Evolutionary conservation across 2,797 vertebrate species (phyloP).

Genomic region (Emys orbicularis): DNA sequence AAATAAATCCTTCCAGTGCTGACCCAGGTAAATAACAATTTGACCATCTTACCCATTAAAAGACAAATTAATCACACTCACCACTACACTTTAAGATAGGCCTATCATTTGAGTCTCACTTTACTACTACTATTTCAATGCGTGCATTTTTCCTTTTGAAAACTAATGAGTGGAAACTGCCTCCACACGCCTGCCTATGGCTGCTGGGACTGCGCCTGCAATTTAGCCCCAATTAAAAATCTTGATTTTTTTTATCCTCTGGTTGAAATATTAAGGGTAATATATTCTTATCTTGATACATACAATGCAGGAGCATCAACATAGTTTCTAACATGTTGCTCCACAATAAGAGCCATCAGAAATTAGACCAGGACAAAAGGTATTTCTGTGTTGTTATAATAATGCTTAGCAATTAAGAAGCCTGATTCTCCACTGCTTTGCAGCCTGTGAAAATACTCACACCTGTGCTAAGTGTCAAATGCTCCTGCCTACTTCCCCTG

Average conservation of each 20-base stretch:
- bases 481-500: not conserved
- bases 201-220: not conserved
- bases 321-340: not conserved
- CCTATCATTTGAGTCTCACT: not conserved
- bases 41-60: not conserved
- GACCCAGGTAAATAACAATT: not conserved
- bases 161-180: not conserved
- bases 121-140: too few species aligned
- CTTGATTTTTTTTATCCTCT: fast-evolving
- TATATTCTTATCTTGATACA: not conserved
- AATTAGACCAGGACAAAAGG: not conserved
- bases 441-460: not conserved
- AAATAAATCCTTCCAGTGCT: not conserved
- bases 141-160: too few species aligned
- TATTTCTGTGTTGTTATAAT: not conserved
- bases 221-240: not conserved
- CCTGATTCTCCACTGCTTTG: not conserved
- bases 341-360: not conserved
- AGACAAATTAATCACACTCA: not conserved
- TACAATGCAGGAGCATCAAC: not conserved
- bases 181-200: not conserved
- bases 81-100: not conserved
- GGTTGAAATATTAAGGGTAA: fast-evolving
- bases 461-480: not conserved
- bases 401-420: not conserved